phyloP scores from a whole-genome alignment of 2,797 vertebrate species.

The Adrianichthys oophorus region DNA sequence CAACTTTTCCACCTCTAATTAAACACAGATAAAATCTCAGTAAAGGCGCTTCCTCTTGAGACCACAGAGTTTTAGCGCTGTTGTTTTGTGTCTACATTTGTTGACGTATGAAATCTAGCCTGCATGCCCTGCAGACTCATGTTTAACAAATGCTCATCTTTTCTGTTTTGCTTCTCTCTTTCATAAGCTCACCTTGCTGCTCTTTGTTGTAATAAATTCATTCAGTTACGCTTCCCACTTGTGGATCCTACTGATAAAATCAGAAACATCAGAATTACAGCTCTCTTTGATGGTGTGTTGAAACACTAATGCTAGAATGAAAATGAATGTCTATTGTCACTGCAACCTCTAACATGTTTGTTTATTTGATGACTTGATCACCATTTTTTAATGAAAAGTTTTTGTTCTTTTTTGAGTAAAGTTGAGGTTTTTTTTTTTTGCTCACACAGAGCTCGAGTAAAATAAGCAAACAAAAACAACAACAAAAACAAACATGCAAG shows the following conservation, averaged over 20 bases:
- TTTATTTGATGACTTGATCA: slow-evolving; percentile 30
- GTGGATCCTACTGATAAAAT: slow-evolving; percentile 61
- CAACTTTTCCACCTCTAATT: not conserved
- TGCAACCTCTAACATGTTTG: slow-evolving; percentile 37
- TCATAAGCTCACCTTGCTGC: slow-evolving; percentile 50
- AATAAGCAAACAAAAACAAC: slow-evolving; percentile 3
- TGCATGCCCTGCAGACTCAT: slow-evolving; percentile 50
- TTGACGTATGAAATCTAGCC: slow-evolving; percentile 21
- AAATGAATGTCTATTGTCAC: slow-evolving; percentile 47
- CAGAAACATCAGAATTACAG: slow-evolving; percentile 54
- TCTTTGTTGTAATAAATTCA: slow-evolving; percentile 67
- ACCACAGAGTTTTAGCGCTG: slow-evolving; percentile 51
- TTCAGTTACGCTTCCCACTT: slow-evolving; percentile 51
- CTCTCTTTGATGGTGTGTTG: slow-evolving; percentile 40
- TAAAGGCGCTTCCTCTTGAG: slow-evolving; percentile 23
- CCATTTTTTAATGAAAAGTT: not conserved
- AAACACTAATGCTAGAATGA: slow-evolving; percentile 52
- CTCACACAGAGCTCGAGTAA: slow-evolving; percentile 1
- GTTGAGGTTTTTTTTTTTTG: slow-evolving; percentile 22
- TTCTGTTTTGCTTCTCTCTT: slow-evolving; percentile 37
- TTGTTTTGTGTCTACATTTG: slow-evolving; percentile 39
- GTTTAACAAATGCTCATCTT: slow-evolving; percentile 56
- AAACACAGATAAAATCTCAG: slow-evolving; percentile 37
- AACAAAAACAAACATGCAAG: too few relatives aligned
- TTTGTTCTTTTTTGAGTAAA: slow-evolving; percentile 20